Conservation (phyloP, 2,113 vertebrate genomes). For the Collichthys lucidus region DNA sequence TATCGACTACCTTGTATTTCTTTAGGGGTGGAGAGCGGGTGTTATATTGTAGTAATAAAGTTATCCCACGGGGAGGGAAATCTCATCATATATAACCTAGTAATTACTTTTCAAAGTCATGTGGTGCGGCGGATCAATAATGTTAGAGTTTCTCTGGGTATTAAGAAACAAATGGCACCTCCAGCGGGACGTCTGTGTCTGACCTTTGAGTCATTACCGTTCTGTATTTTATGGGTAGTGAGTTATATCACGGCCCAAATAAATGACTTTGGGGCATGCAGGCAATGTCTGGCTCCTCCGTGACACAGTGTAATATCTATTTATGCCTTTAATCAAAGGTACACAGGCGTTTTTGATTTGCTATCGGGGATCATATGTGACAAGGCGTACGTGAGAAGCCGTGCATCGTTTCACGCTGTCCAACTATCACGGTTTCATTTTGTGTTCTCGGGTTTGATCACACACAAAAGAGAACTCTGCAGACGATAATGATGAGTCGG, state of each 20-base stretch:
- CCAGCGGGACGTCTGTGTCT: slow-evolving; percentile 42
- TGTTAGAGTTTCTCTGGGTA: slow-evolving; percentile 55
- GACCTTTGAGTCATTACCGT: slow-evolving; percentile 70
- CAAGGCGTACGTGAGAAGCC: not conserved
- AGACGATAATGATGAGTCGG: not conserved
- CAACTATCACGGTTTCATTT: not conserved
- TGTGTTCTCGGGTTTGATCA: not conserved
- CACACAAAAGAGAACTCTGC: not conserved
- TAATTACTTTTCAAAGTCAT: slow-evolving; percentile 77
- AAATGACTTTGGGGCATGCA: slow-evolving; percentile 31
- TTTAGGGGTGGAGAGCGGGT: slow-evolving; percentile 41
- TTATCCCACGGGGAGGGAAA: slow-evolving; percentile 48
- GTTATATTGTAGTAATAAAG: slow-evolving; percentile 72
- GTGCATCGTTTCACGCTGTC: not conserved
- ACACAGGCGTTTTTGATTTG: slow-evolving; percentile 34
- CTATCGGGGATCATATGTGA: slow-evolving; percentile 1
- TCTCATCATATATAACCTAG: slow-evolving; percentile 71
- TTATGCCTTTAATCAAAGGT: slow-evolving; percentile 42
- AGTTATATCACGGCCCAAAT: slow-evolving; percentile 45
- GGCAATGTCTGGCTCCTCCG: not conserved
- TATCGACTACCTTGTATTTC: slow-evolving; percentile 57
- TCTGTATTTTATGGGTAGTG: slow-evolving; percentile 45
- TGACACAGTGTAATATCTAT: slow-evolving; percentile 28
- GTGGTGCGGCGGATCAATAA: slow-evolving; percentile 65
- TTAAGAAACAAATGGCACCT: slow-evolving; percentile 65